Evolutionary conservation across 2,888 invertebrate genomes (phyloP).

Genomic region (Callosobruchus maculatus): DNA sequence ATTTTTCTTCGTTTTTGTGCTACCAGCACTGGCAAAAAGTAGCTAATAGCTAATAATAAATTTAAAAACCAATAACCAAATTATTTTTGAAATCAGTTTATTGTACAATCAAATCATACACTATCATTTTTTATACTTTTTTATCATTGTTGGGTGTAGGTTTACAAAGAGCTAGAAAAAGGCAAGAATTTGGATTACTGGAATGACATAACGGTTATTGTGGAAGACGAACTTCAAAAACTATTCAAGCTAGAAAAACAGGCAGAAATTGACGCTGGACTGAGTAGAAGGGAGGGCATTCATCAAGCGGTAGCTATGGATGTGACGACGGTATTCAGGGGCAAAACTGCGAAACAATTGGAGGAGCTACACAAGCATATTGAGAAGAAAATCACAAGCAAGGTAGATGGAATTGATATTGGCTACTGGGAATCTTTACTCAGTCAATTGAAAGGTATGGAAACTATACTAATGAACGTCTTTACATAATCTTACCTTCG

Average conservation of each 20-base stretch:
- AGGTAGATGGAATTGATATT: slow-evolving; percentile 88
- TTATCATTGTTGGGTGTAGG: too few species aligned
- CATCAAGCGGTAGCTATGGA: slow-evolving; percentile 89
- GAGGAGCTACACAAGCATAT: slow-evolving; percentile 80
- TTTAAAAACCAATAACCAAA: too few species aligned
- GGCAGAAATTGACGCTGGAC: slow-evolving; percentile 57
- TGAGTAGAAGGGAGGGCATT: slow-evolving; percentile 60
- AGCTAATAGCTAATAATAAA: too few species aligned
- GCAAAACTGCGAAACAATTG: slow-evolving; percentile 86
- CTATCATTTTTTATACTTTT: too few species aligned
- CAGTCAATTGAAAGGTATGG: slow-evolving; percentile 73
- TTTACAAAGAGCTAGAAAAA: slow-evolving; percentile 88
- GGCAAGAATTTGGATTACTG: slow-evolving; percentile 88
- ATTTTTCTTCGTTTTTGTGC: too few species aligned
- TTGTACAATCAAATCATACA: too few species aligned
- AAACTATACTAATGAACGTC: too few species aligned
- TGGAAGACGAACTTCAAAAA: slow-evolving; percentile 87
- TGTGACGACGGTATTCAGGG: slow-evolving; percentile 85
- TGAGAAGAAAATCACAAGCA: slow-evolving; percentile 78
- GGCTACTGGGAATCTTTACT: slow-evolving; percentile 97
- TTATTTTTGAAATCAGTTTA: too few species aligned
- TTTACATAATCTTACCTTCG: too few species aligned
- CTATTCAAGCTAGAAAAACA: slow-evolving; percentile 70
- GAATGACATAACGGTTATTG: slow-evolving; percentile 94
- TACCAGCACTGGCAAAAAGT: too few species aligned